phyloP scores from a whole-genome alignment of 2,888 invertebrate species.

The Drosophila mettleri region DNA sequence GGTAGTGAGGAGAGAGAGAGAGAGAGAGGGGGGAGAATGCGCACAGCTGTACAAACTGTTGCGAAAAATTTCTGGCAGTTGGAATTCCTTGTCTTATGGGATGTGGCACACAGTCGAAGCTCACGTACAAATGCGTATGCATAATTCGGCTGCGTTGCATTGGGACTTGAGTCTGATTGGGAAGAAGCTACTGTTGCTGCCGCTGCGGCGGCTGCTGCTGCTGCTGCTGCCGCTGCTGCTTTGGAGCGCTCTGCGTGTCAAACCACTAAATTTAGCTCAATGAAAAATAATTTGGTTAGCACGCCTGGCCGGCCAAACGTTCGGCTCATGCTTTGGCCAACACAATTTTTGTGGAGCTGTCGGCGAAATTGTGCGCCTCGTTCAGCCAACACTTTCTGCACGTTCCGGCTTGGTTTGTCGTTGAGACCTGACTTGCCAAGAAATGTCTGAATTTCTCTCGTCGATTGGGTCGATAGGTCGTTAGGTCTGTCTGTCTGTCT shows the following conservation, averaged over 20 bases:
- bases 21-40: not conserved
- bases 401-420: constrained; percentile 39
- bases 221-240: constrained; percentile 3
- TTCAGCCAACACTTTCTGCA: constrained; percentile 47
- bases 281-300: constrained; percentile 72
- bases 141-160: constrained; percentile 32
- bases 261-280: constrained; percentile 56
- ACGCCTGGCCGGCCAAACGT: constrained; percentile 36
- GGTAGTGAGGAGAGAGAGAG: constrained; percentile 31
- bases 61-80: constrained; percentile 29
- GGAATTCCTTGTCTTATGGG: constrained; percentile 17
- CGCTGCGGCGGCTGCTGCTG: constrained; percentile 1
- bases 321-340: constrained; percentile 30
- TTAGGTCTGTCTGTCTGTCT: not conserved
- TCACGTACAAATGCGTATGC: constrained; percentile 41
- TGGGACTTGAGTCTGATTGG: constrained; percentile 34
- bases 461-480: constrained; percentile 4
- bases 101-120: not conserved
- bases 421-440: constrained; percentile 49
- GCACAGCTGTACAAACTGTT: constrained; percentile 22
- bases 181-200: constrained; percentile 9
- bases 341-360: constrained; percentile 31
- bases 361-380: constrained; percentile 19
- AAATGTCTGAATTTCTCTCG: constrained; percentile 40
- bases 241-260: constrained; percentile 28